Percentiles rank a stretch among this genome's conserved stretches.
phyloP scores from a whole-genome alignment of 2,888 invertebrate genomes.

The Odontocolon sp. region DNA sequence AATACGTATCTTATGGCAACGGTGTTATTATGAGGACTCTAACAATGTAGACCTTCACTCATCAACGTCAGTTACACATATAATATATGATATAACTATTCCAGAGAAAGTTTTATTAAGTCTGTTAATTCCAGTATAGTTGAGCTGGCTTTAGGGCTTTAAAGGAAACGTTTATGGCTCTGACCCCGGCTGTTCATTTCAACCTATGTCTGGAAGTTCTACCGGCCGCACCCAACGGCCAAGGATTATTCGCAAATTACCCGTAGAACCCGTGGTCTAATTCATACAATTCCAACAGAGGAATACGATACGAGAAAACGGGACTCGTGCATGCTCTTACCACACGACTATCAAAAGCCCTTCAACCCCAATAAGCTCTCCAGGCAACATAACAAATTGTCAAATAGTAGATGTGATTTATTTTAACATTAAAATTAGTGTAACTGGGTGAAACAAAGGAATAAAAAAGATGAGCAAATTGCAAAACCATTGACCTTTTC shows the following conservation, averaged over 20 bases:
- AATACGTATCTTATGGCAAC: not conserved
- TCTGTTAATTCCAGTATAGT: conserved; percentile 64
- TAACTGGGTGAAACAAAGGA: not conserved
- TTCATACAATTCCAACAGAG: conserved; percentile 58
- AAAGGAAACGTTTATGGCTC: conserved; percentile 64
- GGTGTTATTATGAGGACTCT: no score
- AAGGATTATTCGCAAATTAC: conserved; percentile 66
- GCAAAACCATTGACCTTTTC: conserved; percentile 19
- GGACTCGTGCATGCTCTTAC: conserved; percentile 3
- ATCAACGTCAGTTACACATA: not conserved
- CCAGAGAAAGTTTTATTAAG: conserved; percentile 57
- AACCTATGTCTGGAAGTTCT: conserved; percentile 45
- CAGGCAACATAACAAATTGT: conserved; percentile 14
- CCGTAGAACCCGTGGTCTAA: conserved; percentile 58
- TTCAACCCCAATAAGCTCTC: conserved; percentile 29
- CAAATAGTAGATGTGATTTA: not conserved
- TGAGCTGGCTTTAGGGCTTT: conserved; percentile 59
- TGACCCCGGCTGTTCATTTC: conserved; percentile 63
- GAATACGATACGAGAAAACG: conserved; percentile 49
- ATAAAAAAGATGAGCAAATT: conserved; percentile 23
- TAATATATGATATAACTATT: conserved; percentile 32
- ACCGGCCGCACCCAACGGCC: conserved; percentile 54
- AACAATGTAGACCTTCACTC: no score
- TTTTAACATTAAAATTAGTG: not conserved
- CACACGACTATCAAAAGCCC: conserved; percentile 44